Evolutionary conservation across 2,888 invertebrate genomes (phyloP).

Genomic region (Morpho helenor): DNA sequence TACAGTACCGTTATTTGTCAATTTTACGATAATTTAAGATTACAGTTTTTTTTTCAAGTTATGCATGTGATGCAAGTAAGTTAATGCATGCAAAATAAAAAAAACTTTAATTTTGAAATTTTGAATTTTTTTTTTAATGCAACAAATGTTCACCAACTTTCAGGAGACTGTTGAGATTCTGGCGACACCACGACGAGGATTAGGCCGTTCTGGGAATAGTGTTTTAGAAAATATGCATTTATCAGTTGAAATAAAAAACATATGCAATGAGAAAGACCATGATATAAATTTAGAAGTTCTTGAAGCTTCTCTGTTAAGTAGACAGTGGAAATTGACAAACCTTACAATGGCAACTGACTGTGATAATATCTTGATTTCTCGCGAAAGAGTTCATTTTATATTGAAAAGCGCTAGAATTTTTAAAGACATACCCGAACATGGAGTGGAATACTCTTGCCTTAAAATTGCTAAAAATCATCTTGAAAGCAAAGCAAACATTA

Average conservation of each 20-base stretch:
- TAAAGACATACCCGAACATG: constrained; percentile 38
- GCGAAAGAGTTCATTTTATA: constrained; percentile 64
- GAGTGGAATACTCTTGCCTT: constrained; percentile 51
- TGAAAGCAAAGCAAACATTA: constrained; percentile 42
- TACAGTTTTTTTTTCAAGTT: too few relatives aligned
- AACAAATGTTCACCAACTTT: neutral
- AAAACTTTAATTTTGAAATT: too few relatives aligned
- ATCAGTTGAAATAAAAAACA: constrained; percentile 84
- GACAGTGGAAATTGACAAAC: constrained; percentile 78
- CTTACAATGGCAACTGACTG: constrained; percentile 48
- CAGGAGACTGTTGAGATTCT: constrained; percentile 79
- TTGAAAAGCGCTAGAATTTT: constrained; percentile 54
- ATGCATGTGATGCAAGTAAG: too few relatives aligned
- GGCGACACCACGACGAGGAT: constrained; percentile 74
- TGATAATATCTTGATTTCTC: constrained; percentile 44
- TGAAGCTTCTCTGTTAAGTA: constrained; percentile 58
- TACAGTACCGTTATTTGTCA: too few relatives aligned
- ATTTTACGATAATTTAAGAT: too few relatives aligned
- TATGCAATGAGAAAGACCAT: constrained; percentile 81
- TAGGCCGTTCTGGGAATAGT: constrained; percentile 50
- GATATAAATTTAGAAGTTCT: constrained; percentile 76
- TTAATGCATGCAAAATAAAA: too few relatives aligned
- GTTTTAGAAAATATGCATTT: constrained; percentile 81
- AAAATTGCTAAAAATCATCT: constrained; percentile 47
- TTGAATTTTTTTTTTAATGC: too few relatives aligned